Base-by-base conservation (phyloP, 2,888 invertebrate genomes). In the Trimorus sp. region DNA sequence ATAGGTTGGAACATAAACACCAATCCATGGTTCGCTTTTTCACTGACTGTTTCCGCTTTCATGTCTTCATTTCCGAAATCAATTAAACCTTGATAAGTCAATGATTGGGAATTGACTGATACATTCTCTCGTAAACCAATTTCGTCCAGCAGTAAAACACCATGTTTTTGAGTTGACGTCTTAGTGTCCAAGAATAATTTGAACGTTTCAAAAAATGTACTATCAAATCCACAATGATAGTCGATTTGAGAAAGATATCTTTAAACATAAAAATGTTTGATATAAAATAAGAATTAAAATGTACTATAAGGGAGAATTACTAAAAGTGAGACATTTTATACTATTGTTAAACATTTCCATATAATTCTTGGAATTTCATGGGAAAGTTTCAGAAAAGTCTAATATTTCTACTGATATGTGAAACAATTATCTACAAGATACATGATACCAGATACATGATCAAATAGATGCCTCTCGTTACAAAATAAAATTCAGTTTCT, bases 91-190 rank as follows among this genome's bases (percentile, higher is more conserved):
- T 75, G 58, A 42, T 66, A 82, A 8, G 74, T 60, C n/a, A 81
- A 69, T 14, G 80, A 48, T 74, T 84, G 69, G 9, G 74, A 53
- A 14, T 74, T 66, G 11, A 84, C 48, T 8, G 14, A 26, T 51
- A 84, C 56, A 11, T 70, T 83, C 77, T 85, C 79, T 37, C 82
- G 78, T 11, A 65, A 45, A 42, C 73, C 45, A 37, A 84, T 84
- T 65, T 84, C 83, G 60, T 85, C 82, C 11, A 83, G 12, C 4
- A 83, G 53, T 53, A 84, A 16, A 14, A 48, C n/a, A n/a, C 48
- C 48, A n/a, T 48, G 48, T 48, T 48, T 48, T 48, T 48, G n/a
- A 11, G 9, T 0, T 7, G 49, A 37, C 37, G 12, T 14, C 14
- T 49, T 48, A 37, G 36, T 15, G 2, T n/a, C 37, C 37, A 63